These are phyloP conservation scores for Muschampia plurimacula DNA, from an alignment of 2,888 invertebrate genomes.

Conservation along the genomic window DNA sequence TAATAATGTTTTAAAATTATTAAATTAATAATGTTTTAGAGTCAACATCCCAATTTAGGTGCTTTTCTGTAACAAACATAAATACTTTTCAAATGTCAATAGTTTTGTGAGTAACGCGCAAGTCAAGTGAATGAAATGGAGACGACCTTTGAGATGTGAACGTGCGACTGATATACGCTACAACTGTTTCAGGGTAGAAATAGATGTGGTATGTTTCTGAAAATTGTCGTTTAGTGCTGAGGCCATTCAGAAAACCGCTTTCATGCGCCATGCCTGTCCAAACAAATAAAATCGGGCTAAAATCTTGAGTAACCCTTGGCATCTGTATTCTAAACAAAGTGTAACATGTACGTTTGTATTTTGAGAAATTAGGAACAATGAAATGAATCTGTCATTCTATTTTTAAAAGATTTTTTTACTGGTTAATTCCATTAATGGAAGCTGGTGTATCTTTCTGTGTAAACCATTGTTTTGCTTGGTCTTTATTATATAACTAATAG, in stretches of 20 bases:
- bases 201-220: background rate
- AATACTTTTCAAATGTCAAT: too few relatives aligned
- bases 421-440: background rate
- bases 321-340: constrained; percentile 30
- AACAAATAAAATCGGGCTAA: constrained; percentile 18
- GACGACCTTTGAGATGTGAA: too few relatives aligned
- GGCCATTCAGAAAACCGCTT: background rate
- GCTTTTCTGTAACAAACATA: too few relatives aligned
- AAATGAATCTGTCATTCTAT: constrained; percentile 5
- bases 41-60: too few relatives aligned
- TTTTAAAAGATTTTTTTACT: background rate
- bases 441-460: background rate
- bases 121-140: too few relatives aligned
- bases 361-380: background rate
- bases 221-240: background rate
- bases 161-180: background rate
- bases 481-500: too few relatives aligned
- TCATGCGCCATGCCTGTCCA: constrained; percentile 7
- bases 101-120: too few relatives aligned
- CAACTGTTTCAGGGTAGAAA: constrained; percentile 5
- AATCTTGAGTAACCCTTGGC: constrained; percentile 15
- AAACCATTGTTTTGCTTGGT: background rate
- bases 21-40: too few relatives aligned
- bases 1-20: too few relatives aligned
- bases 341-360: constrained; percentile 8